phyloP scores from a whole-genome alignment of 92 coral and sea anemone species.

The Pocillopora grandis region DNA sequence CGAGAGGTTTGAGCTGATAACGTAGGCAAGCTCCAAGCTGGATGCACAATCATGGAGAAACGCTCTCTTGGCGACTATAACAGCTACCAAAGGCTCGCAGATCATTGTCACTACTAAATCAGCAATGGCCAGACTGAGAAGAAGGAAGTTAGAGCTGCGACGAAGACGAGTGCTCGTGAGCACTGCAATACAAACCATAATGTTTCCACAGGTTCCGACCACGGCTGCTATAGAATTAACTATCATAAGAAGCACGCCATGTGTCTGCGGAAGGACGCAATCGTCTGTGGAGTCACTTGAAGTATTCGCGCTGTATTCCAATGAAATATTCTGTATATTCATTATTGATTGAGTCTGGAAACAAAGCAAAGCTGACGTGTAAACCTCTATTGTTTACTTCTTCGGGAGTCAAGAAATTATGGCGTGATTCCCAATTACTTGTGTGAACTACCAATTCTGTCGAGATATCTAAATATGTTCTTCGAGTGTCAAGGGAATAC shows the following conservation, averaged over 20 bases:
- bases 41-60: conserved; percentile 21
- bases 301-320: not conserved
- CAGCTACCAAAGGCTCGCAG: conserved; percentile 40
- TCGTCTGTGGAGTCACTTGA: not conserved
- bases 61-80: conserved; percentile 30
- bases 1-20: conserved; percentile 29
- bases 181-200: conserved; percentile 42
- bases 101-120: conserved; percentile 50
- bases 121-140: conserved; percentile 48
- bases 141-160: conserved; percentile 38
- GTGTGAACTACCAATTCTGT: not conserved
- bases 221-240: conserved; percentile 25
- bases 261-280: conserved; percentile 41
- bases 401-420: not conserved
- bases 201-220: conserved; percentile 45
- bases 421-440: not conserved
- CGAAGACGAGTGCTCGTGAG: conserved; percentile 27
- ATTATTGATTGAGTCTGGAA: not conserved
- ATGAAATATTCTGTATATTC: not conserved
- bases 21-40: conserved; percentile 33
- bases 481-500: not conserved
- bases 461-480: no score
- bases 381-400: not conserved
- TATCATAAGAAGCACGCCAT: conserved; percentile 38
- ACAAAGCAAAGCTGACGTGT: not conserved